A percentile compares a stretch with the other conserved stretches of the same genome.
Conservation (phyloP, 2,797 vertebrate genomes). For the Australoheros facetus region DNA sequence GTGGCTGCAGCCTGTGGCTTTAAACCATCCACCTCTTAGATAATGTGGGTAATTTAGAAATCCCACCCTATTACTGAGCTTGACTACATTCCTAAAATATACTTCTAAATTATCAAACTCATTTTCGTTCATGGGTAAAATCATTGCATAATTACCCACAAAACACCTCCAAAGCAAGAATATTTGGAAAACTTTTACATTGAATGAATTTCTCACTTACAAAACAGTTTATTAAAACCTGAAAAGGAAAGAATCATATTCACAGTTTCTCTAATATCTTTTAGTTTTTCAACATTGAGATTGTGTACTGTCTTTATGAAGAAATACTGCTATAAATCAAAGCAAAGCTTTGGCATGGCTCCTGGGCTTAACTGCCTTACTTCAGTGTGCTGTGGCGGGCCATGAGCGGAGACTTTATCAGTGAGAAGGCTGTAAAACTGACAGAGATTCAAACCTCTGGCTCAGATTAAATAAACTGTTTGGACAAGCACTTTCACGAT, state of each 20-base stretch:
- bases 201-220: neutral
- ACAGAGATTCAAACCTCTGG: neutral
- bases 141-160: neutral
- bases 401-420: neutral
- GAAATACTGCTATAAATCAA: neutral
- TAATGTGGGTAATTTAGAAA: neutral
- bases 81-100: neutral
- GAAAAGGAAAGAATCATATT: neutral
- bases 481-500: neutral
- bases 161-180: neutral
- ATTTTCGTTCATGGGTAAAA: neutral
- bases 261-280: neutral
- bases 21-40: neutral
- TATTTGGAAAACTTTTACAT: accelerated
- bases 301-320: neutral
- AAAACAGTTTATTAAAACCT: neutral
- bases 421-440: neutral
- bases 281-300: neutral
- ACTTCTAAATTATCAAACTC: neutral
- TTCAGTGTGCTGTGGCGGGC: neutral
- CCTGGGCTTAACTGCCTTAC: neutral
- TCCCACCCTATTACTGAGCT: neutral
- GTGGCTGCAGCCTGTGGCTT: slow-evolving; percentile 3
- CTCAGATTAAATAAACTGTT: neutral
- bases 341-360: neutral